Evolutionary conservation across 1,140 invertebrate genomes (phyloP).

Genomic region (Cylas formicarius): DNA sequence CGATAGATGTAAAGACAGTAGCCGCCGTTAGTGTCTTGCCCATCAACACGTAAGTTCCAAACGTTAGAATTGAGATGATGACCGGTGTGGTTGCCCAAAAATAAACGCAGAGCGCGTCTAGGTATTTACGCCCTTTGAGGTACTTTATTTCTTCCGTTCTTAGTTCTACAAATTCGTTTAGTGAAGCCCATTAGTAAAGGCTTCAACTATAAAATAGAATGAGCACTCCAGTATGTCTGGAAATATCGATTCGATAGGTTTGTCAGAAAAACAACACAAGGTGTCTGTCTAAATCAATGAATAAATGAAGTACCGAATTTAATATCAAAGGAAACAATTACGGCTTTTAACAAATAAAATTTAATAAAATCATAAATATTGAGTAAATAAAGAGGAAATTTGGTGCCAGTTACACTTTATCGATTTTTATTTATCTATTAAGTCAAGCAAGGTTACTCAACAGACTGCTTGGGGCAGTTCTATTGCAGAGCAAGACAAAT

Average conservation of each 20-base stretch:
- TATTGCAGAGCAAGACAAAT: too few relatives aligned
- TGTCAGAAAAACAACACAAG: slow-evolving; percentile 2
- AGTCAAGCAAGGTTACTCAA: too few relatives aligned
- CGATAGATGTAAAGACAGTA: slow-evolving; percentile 90
- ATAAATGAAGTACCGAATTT: slow-evolving; percentile 6
- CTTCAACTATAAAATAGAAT: too few relatives aligned
- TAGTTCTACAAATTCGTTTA: slow-evolving; percentile 46
- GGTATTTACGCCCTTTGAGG: slow-evolving; percentile 82
- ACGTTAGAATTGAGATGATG: slow-evolving; percentile 86
- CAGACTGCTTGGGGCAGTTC: too few relatives aligned
- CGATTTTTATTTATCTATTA: too few relatives aligned
- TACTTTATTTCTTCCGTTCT: slow-evolving; percentile 67
- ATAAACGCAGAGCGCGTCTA: slow-evolving; percentile 97
- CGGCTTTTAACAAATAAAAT: too few relatives aligned
- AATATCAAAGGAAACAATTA: slow-evolving; percentile 1
- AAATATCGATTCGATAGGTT: too few relatives aligned
- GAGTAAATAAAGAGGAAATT: too few relatives aligned
- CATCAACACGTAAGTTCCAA: slow-evolving; percentile 78
- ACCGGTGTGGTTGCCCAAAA: slow-evolving; percentile 99
- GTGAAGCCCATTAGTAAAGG: too few relatives aligned
- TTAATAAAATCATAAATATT: too few relatives aligned
- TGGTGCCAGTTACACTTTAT: too few relatives aligned
- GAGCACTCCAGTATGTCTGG: too few relatives aligned
- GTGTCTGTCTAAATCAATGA: neutral
- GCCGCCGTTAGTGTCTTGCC: slow-evolving; percentile 78